Conservation (phyloP, 1,140 invertebrate species). For the Saccostrea glomerata region DNA sequence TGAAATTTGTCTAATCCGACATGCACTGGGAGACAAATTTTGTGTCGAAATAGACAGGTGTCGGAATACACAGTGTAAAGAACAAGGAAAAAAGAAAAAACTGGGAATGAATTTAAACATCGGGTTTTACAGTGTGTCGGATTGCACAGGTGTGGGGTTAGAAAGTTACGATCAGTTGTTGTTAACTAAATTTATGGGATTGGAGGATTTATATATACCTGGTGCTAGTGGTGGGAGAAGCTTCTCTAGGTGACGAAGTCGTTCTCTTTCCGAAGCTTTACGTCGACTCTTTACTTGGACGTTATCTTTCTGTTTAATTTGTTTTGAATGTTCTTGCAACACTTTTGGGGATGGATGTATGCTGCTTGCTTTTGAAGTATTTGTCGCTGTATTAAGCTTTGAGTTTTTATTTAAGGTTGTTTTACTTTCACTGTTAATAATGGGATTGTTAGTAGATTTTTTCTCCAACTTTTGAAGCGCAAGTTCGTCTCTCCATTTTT, state of each 20-base stretch:
- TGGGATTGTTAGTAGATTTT: not conserved
- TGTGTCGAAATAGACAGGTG: too few relatives aligned
- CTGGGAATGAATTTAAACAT: too few relatives aligned
- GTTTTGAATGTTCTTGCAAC: not conserved
- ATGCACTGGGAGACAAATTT: too few relatives aligned
- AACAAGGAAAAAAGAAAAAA: too few relatives aligned
- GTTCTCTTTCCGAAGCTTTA: slow-evolving; percentile 25
- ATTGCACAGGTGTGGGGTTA: too few relatives aligned
- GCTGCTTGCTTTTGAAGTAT: not conserved
- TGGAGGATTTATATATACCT: slow-evolving; percentile 66
- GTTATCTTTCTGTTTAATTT: not conserved
- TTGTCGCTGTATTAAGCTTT: not conserved
- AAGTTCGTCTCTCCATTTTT: not conserved
- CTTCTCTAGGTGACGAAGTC: slow-evolving; percentile 27
- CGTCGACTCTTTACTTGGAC: not conserved
- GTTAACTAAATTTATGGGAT: too few relatives aligned
- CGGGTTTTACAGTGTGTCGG: too few relatives aligned
- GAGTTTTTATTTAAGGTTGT: not conserved
- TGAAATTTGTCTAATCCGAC: too few relatives aligned
- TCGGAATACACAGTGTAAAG: too few relatives aligned
- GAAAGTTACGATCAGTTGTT: too few relatives aligned
- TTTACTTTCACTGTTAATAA: not conserved
- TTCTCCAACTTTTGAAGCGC: not conserved
- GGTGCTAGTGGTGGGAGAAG: not conserved
- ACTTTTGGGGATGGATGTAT: not conserved